Percentiles rank a stretch among this genome's conserved stretches.
These are phyloP conservation scores for Iguana delicatissima DNA, from an alignment of 2,797 vertebrate species.

Conservation along the genomic window DNA sequence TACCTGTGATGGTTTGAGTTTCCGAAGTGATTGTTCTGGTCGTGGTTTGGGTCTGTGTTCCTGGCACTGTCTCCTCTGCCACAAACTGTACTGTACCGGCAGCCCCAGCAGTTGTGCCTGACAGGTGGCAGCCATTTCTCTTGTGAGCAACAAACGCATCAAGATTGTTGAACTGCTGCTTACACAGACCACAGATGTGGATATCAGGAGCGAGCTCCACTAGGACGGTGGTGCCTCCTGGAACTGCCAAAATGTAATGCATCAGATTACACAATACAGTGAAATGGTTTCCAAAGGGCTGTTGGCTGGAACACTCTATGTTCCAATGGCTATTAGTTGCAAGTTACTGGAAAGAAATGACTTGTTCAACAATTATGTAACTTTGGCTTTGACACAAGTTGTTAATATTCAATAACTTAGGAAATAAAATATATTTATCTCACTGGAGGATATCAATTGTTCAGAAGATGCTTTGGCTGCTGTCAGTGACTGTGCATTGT, in stretches of 20 bases:
- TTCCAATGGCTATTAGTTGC: neutral
- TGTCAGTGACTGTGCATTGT: neutral
- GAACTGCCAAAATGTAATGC: conserved; percentile 63
- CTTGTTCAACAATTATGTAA: neutral
- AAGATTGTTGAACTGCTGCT: conserved; percentile 95
- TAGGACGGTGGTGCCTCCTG: conserved; percentile 85
- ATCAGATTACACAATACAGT: neutral
- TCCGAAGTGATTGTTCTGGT: conserved; percentile 80
- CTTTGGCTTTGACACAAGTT: neutral
- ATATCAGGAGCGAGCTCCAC: conserved; percentile 94
- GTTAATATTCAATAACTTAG: no score
- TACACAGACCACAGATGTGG: conserved; percentile 97
- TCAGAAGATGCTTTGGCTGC: no score
- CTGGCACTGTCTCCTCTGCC: conserved; percentile 76
- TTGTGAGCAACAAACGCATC: conserved; percentile 95
- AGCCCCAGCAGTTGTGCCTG: conserved; percentile 73
- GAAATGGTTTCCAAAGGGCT: neutral
- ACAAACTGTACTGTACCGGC: conserved; percentile 81
- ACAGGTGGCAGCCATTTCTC: conserved; percentile 90
- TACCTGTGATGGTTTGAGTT: conserved; percentile 89
- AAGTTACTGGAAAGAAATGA: neutral
- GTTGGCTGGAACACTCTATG: neutral
- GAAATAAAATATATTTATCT: no score
- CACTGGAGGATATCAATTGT: no score
- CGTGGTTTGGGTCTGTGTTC: conserved; percentile 69